phyloP scores from a whole-genome alignment of 2,797 vertebrate species.

The Rhinophrynus dorsalis region DNA sequence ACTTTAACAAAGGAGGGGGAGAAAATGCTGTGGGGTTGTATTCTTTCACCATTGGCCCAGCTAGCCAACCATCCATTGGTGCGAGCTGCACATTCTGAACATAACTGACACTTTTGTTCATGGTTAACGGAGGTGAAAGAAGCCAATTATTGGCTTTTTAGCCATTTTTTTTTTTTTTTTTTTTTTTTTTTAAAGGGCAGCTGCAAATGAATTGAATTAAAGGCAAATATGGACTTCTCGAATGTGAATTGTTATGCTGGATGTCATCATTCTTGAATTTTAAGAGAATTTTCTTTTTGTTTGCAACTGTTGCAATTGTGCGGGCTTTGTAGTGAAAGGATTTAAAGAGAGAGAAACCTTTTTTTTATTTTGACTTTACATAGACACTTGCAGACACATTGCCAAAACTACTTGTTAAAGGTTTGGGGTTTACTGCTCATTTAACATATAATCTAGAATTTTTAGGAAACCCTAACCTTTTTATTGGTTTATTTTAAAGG shows the following conservation, averaged over 20 bases:
- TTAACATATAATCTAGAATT: too few species aligned
- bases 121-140: conserved; percentile 94
- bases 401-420: too few species aligned
- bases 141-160: conserved; percentile 80
- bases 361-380: too few species aligned
- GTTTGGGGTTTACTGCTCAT: too few species aligned
- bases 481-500: too few species aligned
- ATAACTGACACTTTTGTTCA: conserved; percentile 95
- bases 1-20: conserved; percentile 70
- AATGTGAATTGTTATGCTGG: background rate
- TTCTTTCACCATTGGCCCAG: conserved; percentile 77
- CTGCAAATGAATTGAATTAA: conserved; percentile 77
- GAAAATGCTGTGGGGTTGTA: conserved; percentile 73
- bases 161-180: conserved; percentile 57
- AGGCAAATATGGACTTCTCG: conserved; percentile 64
- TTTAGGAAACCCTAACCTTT: too few species aligned
- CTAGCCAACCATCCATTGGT: conserved; percentile 78
- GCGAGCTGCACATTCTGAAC: conserved; percentile 82
- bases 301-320: background rate
- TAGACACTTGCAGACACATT: too few species aligned
- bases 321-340: too few species aligned
- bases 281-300: background rate
- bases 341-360: too few species aligned
- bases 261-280: background rate
- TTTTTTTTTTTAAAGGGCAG: conserved; percentile 71